These are phyloP conservation scores for Bostrychus sinensis DNA, from an alignment of 2,113 vertebrate species.

Conservation along the genomic window DNA sequence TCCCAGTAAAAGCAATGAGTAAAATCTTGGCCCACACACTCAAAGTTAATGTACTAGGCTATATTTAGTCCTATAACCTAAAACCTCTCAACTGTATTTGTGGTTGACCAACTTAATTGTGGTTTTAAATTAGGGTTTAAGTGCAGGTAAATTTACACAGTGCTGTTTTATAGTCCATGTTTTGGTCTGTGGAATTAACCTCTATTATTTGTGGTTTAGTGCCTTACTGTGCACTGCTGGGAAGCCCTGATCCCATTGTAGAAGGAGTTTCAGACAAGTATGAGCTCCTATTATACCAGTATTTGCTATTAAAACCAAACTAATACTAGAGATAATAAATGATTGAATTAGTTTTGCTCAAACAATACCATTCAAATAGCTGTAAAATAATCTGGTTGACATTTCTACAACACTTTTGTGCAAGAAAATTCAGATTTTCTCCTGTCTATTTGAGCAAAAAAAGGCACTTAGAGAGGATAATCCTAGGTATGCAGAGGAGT, in stretches of 20 bases:
- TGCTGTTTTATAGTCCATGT: conserved; percentile 46
- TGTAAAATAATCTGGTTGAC: too few species aligned
- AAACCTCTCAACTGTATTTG: conserved; percentile 20
- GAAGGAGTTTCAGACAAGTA: conserved; percentile 32
- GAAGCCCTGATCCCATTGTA: conserved; percentile 30
- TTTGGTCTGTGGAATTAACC: conserved; percentile 43
- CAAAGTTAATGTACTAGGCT: neutral
- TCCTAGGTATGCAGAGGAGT: neutral
- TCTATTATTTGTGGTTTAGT: conserved; percentile 44
- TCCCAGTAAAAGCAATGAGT: neutral
- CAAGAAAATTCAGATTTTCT: too few species aligned
- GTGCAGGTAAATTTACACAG: conserved; percentile 48
- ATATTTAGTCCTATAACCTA: neutral
- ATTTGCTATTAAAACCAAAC: conserved; percentile 39
- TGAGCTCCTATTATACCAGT: conserved; percentile 3
- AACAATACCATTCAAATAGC: conserved; percentile 1
- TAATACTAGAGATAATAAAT: conserved; percentile 5
- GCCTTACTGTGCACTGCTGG: conserved; percentile 31
- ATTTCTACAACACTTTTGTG: too few species aligned
- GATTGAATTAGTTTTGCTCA: neutral
- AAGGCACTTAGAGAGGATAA: neutral
- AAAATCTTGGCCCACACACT: conserved; percentile 7
- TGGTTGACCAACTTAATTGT: conserved; percentile 23
- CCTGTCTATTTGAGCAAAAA: neutral
- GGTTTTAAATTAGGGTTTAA: conserved; percentile 32